phyloP scores from a whole-genome alignment of 1,140 invertebrate genomes.

The Geopemphigus sp. region DNA sequence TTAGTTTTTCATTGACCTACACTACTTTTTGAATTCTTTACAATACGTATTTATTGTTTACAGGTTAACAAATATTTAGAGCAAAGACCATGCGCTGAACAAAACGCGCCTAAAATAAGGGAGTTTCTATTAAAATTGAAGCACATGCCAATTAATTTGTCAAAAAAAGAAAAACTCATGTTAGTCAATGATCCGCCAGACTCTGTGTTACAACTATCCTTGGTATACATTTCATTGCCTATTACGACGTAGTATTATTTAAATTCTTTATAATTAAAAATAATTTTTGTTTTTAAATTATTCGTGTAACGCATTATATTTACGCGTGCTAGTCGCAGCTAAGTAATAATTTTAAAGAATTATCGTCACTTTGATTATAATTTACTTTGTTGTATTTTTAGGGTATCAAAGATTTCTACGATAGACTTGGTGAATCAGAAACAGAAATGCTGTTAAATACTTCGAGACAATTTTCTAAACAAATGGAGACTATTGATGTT shows the following conservation, averaged over 20 bases:
- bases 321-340: too few relatives aligned
- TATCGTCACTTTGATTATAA: too few relatives aligned
- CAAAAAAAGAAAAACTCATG: constrained; percentile 49
- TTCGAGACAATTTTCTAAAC: constrained; percentile 17
- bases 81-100: constrained; percentile 39
- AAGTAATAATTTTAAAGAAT: not conserved
- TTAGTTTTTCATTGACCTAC: not conserved
- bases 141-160: constrained; percentile 31
- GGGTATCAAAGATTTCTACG: constrained; percentile 46
- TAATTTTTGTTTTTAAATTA: not conserved
- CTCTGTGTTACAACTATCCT: constrained; percentile 37
- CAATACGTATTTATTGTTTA: constrained; percentile 9
- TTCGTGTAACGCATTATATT: not conserved
- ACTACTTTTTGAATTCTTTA: not conserved
- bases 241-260: not conserved
- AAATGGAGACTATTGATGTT: not conserved
- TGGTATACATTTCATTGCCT: constrained; percentile 30
- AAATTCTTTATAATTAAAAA: not conserved
- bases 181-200: constrained; percentile 48
- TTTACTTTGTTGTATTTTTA: not conserved
- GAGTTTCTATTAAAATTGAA: constrained; percentile 28
- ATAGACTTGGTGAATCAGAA: constrained; percentile 35
- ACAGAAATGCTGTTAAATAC: constrained; percentile 43
- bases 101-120: constrained; percentile 26
- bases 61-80: constrained; percentile 48